A percentile compares a stretch with the other conserved stretches of the same genome.
These are phyloP conservation scores for Casuarius casuarius DNA, from an alignment of 2,113 vertebrate species.

Conservation along the genomic window DNA sequence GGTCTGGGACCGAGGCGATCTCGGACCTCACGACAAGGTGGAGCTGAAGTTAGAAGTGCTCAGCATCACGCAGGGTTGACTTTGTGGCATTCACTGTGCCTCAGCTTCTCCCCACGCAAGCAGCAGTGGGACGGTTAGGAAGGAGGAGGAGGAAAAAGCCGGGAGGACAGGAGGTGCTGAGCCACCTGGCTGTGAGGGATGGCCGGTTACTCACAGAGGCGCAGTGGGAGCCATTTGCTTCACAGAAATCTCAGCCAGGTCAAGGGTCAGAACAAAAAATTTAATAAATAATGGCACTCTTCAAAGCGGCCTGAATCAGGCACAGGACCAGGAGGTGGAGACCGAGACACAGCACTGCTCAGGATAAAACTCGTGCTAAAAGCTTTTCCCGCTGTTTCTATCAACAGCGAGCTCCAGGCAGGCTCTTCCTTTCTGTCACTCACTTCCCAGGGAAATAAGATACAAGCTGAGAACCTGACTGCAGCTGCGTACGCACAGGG, in stretches of 20 bases:
- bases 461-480: neutral
- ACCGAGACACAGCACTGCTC: neutral
- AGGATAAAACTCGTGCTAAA: neutral
- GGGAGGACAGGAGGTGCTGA: neutral
- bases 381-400: neutral
- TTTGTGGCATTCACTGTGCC: neutral
- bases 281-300: neutral
- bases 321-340: neutral
- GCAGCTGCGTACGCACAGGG: neutral
- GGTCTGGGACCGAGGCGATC: neutral
- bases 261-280: neutral
- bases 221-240: neutral
- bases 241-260: neutral
- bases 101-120: neutral
- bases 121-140: neutral
- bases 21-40: neutral
- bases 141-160: neutral
- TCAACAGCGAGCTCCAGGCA: neutral
- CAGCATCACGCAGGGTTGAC: neutral
- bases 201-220: neutral
- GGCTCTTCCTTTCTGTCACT: neutral
- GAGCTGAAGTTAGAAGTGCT: neutral
- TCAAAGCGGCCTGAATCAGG: neutral
- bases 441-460: neutral
- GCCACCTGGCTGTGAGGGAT: neutral